These are phyloP conservation scores for Dendropsophus ebraccatus DNA, from an alignment of 2,113 vertebrate species.

Conservation along the genomic window DNA sequence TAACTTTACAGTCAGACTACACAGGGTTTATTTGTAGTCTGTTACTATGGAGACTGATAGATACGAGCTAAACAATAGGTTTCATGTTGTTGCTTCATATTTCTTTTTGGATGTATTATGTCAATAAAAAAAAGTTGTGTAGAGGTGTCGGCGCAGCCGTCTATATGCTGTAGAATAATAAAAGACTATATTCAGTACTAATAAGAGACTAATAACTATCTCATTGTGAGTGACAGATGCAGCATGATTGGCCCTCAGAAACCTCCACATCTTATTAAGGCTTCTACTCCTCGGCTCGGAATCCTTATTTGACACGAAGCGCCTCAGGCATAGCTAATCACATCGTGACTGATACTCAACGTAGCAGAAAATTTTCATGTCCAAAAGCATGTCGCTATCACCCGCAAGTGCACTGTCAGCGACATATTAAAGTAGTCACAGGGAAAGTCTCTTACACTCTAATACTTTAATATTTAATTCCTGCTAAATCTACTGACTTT, in stretches of 20 bases:
- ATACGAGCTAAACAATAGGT: no score
- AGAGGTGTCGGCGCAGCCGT: no score
- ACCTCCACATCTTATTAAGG: background rate
- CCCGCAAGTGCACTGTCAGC: slow-evolving; percentile 15
- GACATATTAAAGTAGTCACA: background rate
- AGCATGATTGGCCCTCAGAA: background rate
- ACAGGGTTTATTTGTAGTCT: no score
- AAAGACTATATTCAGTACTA: background rate
- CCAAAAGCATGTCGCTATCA: background rate
- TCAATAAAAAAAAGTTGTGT: no score
- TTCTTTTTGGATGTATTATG: no score
- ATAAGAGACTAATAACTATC: background rate
- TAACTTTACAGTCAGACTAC: no score
- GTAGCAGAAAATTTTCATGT: slow-evolving; percentile 16
- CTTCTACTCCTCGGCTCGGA: background rate
- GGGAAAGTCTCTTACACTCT: background rate
- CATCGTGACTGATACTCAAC: slow-evolving; percentile 30
- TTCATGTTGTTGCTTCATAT: no score
- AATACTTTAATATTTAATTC: background rate
- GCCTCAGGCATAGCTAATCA: slow-evolving; percentile 30
- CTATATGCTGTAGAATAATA: background rate
- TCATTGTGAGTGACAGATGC: background rate
- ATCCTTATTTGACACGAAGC: background rate
- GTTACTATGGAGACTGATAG: no score
- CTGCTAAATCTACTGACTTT: background rate